Evolutionary conservation across 2,888 invertebrate genomes (phyloP), one percentile per base, ranked within the genome.

Genomic region (Taphrorychus bicolor): DNA sequence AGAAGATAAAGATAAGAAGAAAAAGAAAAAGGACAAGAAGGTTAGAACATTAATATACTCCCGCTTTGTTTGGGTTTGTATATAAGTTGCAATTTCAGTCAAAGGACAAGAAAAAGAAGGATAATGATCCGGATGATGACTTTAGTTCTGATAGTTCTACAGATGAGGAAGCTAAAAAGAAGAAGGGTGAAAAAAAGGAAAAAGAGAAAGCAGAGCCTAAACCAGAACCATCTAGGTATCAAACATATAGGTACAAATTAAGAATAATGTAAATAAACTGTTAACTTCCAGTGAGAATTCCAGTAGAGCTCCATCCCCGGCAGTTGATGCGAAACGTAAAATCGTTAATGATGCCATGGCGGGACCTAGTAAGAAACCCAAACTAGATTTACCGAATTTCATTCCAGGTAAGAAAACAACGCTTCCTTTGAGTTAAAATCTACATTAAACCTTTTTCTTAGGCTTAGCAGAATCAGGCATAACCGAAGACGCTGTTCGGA

Each of bases 401-500:
- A 84, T 84, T 68, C 82, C 84, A 18, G 85, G 85, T 70, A 82
- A 84, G 23, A 7, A 5, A n/a, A n/a, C n/a, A n/a, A n/a, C n/a
- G n/a, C n/a, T n/a, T n/a, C n/a, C n/a, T n/a, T n/a, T n/a, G n/a
- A n/a, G n/a, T n/a, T n/a, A n/a, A 19, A 42, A 32, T 18, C 19
- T 18, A 4, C n/a, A 42, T 19, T 41, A 24, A 22, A 54, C 14
- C 16, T 45, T 59, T 45, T 17, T 19, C 40, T 42, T 79, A 93
- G 92, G 78, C 3, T 58, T 69, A 40, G 70, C 70, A 3, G 93
- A 94, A 75, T 93, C 92, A 79, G 94, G 94, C 57, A 95, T 97
- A 40, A 95, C 95, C 0, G 97, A 98, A 80, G 97, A 97, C 76
- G 93, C 95, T 0, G 96, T 99, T 4, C 87, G 97, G 2, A 89